These are phyloP conservation scores for Drosophila neocordata DNA, from an alignment of 1,140 invertebrate genomes.

Conservation along the genomic window DNA sequence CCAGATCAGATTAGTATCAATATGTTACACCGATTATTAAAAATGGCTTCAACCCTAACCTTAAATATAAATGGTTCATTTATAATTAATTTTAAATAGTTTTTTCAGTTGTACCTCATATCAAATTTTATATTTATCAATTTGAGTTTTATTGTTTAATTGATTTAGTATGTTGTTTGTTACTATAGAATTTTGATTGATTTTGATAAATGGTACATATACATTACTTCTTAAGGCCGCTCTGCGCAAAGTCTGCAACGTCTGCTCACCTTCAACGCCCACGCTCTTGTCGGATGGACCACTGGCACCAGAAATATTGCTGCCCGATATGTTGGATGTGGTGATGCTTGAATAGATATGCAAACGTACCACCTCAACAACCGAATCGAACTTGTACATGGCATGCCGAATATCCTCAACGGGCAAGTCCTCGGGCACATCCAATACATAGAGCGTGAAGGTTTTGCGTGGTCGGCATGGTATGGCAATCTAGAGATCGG, in stretches of 20 bases:
- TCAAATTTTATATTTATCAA: too few species aligned
- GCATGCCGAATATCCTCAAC: conserved; percentile 92
- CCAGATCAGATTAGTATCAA: too few species aligned
- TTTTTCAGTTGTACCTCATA: too few species aligned
- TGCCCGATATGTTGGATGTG: conserved; percentile 50
- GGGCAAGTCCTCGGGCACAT: conserved; percentile 91
- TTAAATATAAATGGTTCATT: too few species aligned
- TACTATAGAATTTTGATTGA: conserved; percentile 37
- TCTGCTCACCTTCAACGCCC: conserved; percentile 66
- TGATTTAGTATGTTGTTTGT: conserved; percentile 7
- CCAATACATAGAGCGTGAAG: conserved; percentile 90
- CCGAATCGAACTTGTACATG: conserved; percentile 90
- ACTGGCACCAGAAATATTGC: conserved; percentile 33
- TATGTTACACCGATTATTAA: too few species aligned
- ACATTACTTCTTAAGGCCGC: conserved; percentile 72
- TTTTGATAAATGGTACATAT: neutral
- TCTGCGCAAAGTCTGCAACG: conserved; percentile 64
- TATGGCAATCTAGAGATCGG: conserved; percentile 87
- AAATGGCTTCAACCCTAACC: too few species aligned
- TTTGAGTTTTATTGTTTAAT: neutral
- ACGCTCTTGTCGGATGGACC: conserved; percentile 60
- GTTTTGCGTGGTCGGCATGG: conserved; percentile 92
- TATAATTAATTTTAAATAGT: too few species aligned
- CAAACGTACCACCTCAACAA: conserved; percentile 89
- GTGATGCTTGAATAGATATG: conserved; percentile 82